Evolutionary conservation across 1,140 invertebrate species (phyloP).

Genomic region (Euura lappo): DNA sequence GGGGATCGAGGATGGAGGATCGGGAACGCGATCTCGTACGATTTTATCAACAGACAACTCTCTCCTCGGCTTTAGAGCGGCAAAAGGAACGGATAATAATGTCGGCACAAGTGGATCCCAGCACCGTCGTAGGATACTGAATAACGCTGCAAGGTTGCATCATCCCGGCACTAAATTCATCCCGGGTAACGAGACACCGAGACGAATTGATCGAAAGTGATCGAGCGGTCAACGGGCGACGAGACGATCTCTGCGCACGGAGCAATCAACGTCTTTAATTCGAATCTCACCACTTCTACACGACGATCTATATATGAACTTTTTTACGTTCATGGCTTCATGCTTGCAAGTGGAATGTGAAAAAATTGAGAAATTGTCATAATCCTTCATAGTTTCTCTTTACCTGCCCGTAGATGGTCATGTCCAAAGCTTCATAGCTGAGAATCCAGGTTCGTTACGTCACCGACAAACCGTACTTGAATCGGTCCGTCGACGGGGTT

Average conservation of each 20-base stretch:
- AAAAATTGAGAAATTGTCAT: too few species aligned
- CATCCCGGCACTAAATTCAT: constrained; percentile 4
- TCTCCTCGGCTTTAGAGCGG: background rate
- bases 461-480: background rate
- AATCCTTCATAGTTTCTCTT: too few species aligned
- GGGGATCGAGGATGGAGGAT: background rate
- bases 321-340: too few species aligned
- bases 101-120: background rate
- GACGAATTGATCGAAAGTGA: constrained; percentile 4
- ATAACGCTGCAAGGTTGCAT: constrained; percentile 4
- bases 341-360: too few species aligned
- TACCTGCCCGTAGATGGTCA: background rate
- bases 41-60: constrained; percentile 7
- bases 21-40: background rate
- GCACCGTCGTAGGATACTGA: background rate
- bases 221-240: background rate
- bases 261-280: constrained; percentile 4
- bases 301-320: too few species aligned
- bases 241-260: background rate
- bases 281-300: background rate
- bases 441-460: background rate
- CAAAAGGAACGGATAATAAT: background rate
- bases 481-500: background rate
- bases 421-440: background rate
- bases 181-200: constrained; percentile 6